Conservation (phyloP, 2,113 vertebrate species). For the Petaurus breviceps region DNA sequence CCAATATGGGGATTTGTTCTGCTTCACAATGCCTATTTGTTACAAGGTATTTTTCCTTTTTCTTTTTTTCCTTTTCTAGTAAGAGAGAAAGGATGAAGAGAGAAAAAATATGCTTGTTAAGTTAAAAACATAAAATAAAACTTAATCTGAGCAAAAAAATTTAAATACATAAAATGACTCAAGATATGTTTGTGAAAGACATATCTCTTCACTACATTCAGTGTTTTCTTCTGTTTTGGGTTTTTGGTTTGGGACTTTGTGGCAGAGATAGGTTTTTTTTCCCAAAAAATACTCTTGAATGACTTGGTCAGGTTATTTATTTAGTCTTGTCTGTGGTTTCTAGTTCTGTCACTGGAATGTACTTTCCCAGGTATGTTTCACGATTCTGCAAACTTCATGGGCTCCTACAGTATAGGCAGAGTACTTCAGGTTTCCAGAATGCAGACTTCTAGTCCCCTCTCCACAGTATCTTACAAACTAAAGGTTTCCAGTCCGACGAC, state of each 20-base stretch:
- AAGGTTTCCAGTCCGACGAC: not conserved
- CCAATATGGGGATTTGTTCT: not conserved
- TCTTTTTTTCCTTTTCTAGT: not conserved
- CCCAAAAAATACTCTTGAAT: not conserved
- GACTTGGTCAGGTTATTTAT: not conserved
- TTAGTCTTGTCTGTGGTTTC: not conserved
- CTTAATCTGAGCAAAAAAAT: not conserved
- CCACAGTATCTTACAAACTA: not conserved
- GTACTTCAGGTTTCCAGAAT: not conserved
- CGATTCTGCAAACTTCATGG: not conserved
- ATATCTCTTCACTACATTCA: not conserved
- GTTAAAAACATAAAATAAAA: not conserved
- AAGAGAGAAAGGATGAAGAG: not conserved
- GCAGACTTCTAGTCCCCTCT: not conserved
- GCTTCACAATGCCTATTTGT: not conserved
- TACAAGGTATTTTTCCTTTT: not conserved
- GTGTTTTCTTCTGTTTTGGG: not conserved
- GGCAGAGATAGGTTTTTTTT: not conserved
- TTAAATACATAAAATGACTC: not conserved
- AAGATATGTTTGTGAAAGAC: not conserved
- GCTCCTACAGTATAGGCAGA: not conserved
- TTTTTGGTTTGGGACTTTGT: not conserved
- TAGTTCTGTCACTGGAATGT: not conserved
- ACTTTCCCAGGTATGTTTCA: not conserved
- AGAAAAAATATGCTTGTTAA: not conserved